Conservation (phyloP, 2,888 invertebrate species). For the Empis stercorea region DNA sequence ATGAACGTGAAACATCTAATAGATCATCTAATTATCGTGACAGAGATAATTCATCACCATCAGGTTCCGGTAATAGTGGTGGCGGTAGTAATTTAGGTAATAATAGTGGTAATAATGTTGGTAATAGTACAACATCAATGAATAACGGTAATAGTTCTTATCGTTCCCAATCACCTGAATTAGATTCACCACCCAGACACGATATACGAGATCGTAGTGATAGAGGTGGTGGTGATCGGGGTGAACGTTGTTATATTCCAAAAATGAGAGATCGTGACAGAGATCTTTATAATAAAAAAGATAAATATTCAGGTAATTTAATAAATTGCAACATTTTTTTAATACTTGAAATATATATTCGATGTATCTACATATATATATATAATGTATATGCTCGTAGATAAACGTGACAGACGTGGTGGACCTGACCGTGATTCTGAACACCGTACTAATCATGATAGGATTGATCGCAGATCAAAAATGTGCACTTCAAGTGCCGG, state of each 20-base stretch:
- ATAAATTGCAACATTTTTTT: neutral
- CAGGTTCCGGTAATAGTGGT: slow-evolving; percentile 14
- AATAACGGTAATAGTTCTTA: slow-evolving; percentile 57
- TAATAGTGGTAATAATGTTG: neutral
- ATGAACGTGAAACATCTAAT: slow-evolving; percentile 36
- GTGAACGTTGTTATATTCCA: slow-evolving; percentile 38
- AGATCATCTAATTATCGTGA: slow-evolving; percentile 35
- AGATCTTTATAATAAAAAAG: slow-evolving; percentile 74
- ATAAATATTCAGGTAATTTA: slow-evolving; percentile 72
- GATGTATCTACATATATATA: too few species aligned
- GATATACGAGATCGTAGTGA: slow-evolving; percentile 32
- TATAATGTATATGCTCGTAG: slow-evolving; percentile 28
- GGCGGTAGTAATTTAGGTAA: slow-evolving; percentile 16
- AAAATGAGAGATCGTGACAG: slow-evolving; percentile 51
- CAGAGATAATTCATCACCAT: slow-evolving; percentile 34
- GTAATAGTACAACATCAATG: slow-evolving; percentile 8
- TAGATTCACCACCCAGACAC: slow-evolving; percentile 47
- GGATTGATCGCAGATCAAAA: slow-evolving; percentile 47
- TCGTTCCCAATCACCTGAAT: slow-evolving; percentile 60
- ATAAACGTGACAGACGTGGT: slow-evolving; percentile 59
- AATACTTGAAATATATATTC: slow-evolving; percentile 7
- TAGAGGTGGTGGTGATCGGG: slow-evolving; percentile 40
- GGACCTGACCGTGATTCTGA: slow-evolving; percentile 46
- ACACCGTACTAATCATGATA: slow-evolving; percentile 79
- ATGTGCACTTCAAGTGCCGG: slow-evolving; percentile 25